A percentile compares a stretch with the other conserved stretches of the same genome.
Conservation (phyloP, 92 coral and sea anemone genomes). For the Zoanthus sociatus region DNA sequence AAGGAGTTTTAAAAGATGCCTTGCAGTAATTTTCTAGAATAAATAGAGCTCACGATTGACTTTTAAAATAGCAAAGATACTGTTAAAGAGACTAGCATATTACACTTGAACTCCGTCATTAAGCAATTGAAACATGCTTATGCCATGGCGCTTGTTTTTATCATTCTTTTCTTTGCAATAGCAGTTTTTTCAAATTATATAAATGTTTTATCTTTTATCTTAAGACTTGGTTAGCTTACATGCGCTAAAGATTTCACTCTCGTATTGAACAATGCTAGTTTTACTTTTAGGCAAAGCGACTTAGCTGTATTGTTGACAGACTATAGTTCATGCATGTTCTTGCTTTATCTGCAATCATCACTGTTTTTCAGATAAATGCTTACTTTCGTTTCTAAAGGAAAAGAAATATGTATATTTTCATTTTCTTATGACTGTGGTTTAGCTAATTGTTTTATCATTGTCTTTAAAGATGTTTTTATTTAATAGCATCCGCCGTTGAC, state of each 20-base stretch:
- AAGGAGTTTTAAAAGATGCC: neutral
- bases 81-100: neutral
- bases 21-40: neutral
- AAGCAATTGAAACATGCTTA: neutral
- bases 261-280: neutral
- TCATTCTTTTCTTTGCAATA: neutral
- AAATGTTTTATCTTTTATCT: neutral
- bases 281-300: no score
- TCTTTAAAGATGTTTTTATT: constrained; percentile 35
- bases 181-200: neutral
- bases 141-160: neutral
- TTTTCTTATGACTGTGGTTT: neutral
- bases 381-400: constrained; percentile 4
- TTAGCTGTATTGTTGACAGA: neutral
- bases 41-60: neutral
- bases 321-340: neutral
- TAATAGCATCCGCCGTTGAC: constrained; percentile 35
- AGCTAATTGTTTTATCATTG: constrained; percentile 39
- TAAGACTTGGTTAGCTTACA: neutral
- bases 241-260: neutral
- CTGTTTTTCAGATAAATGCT: neutral
- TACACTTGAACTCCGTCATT: neutral
- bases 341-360: neutral
- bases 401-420: constrained; percentile 1
- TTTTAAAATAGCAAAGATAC: no score